Evolutionary conservation across 2,797 vertebrate genomes (phyloP), one percentile per base, ranked within the genome.

Genomic region (Trachurus trachurus): DNA sequence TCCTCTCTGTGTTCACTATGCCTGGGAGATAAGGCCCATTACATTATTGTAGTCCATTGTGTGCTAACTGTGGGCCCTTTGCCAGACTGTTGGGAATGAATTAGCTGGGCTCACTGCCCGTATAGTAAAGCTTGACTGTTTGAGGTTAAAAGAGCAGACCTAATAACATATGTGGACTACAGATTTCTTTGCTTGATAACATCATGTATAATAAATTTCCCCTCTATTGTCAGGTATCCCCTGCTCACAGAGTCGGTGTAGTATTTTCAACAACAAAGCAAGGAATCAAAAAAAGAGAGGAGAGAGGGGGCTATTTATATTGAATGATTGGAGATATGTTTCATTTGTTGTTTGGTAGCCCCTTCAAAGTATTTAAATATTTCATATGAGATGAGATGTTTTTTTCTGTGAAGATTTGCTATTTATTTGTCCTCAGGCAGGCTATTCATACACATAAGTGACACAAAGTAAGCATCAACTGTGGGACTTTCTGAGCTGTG

Each of bases 21-120:
- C 84, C 87, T 81, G 39, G 66, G 78, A 92, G 92, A 93, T 94
- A 93, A 93, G 87, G 87, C 85, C 91, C 89, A 92, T 94, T 94
- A 94, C 91, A 94, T 90, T 90, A 94, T 88, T 93, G 89, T 91
- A 82, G 87, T 87, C 88, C 82, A 88, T 90, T 92, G 87, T 90
- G 88, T 84, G 83, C 88, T 82, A 87, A 89, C 87, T 65, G 83
- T 69, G 79, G 93, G 93, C 90, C 71, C 71, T 79, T 52, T 80
- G 90, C 92, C 93, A 94, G 83, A 52, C 85, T 81, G 85, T 84
- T 85, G 87, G 84, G 83, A 88, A 93, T 94, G 87, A 94, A 95
- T 94, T 91, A 92, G 82, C 89, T 89, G 85, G 93, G 92, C 90
- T 86, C 79, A 9, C 61, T 86, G 90, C 92, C 90, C 85, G 8